Base-by-base conservation (phyloP, 2,113 vertebrate genomes). In the Etheostoma spectabile region DNA sequence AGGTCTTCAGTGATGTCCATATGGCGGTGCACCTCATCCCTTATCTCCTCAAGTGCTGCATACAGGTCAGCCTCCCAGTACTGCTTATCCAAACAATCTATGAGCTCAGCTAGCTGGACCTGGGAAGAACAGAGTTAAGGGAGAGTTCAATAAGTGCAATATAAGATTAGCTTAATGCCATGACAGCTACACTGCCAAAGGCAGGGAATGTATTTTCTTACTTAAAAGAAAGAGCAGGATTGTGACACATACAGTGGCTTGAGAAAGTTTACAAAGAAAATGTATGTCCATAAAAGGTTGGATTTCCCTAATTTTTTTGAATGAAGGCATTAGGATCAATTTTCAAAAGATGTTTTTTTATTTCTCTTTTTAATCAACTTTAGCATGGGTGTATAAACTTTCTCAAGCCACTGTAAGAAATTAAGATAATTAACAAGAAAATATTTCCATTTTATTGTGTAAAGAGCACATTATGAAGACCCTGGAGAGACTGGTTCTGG, bases 1-100 rank as follows among this genome's bases (percentile, higher is more conserved):
- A 99, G 95, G 70, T 99, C 98, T 81, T 99, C 98, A 0, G 96
- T 99, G 76, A 98, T 96, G 78, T 98, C 98, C 98, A 99, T 99
- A 80, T 99, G 98, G 11, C 93, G 87, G 71, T 99, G 96, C 80
- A 99, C 95, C 90, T 99, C 98, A 12, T 98, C 97, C 48, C 95
- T 94, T 92, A 99, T 97, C 91, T 99, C 98, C 46, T 99, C 97
- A 51, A 99, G 93, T 55, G 96, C 96, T 87, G 96, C 95, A 80
- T 95, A 97, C 82, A 99, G 94, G 76, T 99, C 97, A 19, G 93
- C 95, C 94, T 99, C 98, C 97, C 98, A 99, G 88, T 96, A 97
- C 76, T 97, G 96, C 90, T 97, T 98, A 94, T 99, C 97, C 90
- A 99, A 90, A 89, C 96, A 91, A 68, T 99, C 96, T 62, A 97